These are phyloP conservation scores for Drosophila carrolli DNA, from an alignment of 1,140 invertebrate genomes.

Conservation along the genomic window DNA sequence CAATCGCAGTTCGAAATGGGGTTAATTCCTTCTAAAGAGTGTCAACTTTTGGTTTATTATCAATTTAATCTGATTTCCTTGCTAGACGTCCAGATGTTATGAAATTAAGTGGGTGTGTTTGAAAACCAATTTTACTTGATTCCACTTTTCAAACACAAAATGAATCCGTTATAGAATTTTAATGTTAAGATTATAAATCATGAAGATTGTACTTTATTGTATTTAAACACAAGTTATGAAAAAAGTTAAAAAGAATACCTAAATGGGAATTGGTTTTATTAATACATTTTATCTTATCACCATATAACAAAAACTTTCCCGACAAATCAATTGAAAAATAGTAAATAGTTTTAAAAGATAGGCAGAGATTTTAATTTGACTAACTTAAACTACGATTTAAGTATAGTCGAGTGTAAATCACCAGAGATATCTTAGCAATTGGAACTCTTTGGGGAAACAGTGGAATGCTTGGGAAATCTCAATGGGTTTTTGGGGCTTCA, in stretches of 20 bases:
- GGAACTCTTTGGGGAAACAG: slow-evolving; percentile 4
- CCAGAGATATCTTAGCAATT: slow-evolving; percentile 19
- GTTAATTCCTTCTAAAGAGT: slow-evolving; percentile 12
- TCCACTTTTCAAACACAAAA: neutral
- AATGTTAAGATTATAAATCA: too few relatives aligned
- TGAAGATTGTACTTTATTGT: too few relatives aligned
- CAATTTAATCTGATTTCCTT: neutral
- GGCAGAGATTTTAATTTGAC: neutral
- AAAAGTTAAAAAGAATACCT: too few relatives aligned
- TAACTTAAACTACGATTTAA: slow-evolving; percentile 22
- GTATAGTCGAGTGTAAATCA: slow-evolving; percentile 20
- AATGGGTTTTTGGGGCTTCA: slow-evolving; percentile 21
- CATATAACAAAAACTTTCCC: neutral
- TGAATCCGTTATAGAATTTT: neutral
- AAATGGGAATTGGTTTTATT: too few relatives aligned
- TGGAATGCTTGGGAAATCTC: slow-evolving; percentile 36
- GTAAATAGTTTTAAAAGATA: too few relatives aligned
- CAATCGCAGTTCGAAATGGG: neutral
- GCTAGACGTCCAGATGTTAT: neutral
- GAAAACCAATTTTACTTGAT: neutral
- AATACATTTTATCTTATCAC: neutral
- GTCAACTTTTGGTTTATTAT: slow-evolving; percentile 25
- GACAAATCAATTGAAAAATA: neutral
- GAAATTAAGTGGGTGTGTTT: neutral
- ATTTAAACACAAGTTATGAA: too few relatives aligned